Percentiles rank a stretch among this genome's conserved stretches.
Conservation (phyloP, 2,888 invertebrate genomes). For the Cinara cedri region DNA sequence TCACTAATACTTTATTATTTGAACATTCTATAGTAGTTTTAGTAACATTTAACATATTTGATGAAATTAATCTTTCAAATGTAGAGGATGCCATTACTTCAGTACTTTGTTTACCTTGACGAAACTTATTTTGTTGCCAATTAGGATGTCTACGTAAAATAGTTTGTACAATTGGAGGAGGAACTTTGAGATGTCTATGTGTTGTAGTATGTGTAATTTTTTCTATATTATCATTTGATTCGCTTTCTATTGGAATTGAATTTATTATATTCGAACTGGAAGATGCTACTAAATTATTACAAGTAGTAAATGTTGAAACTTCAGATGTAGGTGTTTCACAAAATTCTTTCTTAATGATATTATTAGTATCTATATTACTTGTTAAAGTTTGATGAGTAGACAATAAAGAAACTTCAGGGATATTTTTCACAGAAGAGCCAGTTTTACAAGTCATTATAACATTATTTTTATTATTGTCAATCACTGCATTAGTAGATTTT, state of each 20-base stretch:
- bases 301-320: conserved; percentile 31
- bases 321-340: conserved; percentile 2
- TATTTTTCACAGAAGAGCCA: conserved; percentile 22
- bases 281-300: conserved; percentile 29
- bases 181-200: conserved; percentile 42
- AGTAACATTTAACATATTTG: conserved; percentile 1
- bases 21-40: conserved; percentile 58
- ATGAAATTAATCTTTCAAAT: conserved; percentile 56
- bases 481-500: conserved; percentile 8
- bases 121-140: conserved; percentile 42
- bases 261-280: conserved; percentile 41
- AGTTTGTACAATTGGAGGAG: conserved; percentile 42
- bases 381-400: conserved; percentile 21
- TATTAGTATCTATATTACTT: conserved; percentile 23
- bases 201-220: conserved; percentile 12
- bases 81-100: conserved; percentile 57
- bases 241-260: conserved; percentile 39
- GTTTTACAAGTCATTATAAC: conserved; percentile 51
- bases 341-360: conserved; percentile 29
- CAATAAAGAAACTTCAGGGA: conserved; percentile 7
- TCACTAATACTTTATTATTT: conserved; percentile 60
- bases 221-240: conserved; percentile 8
- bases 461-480: conserved; percentile 47
- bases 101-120: conserved; percentile 46
- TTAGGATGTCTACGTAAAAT: conserved; percentile 44